These are phyloP conservation scores for Ectemnius cavifrons DNA, from an alignment of 2,888 invertebrate species.

Conservation along the genomic window DNA sequence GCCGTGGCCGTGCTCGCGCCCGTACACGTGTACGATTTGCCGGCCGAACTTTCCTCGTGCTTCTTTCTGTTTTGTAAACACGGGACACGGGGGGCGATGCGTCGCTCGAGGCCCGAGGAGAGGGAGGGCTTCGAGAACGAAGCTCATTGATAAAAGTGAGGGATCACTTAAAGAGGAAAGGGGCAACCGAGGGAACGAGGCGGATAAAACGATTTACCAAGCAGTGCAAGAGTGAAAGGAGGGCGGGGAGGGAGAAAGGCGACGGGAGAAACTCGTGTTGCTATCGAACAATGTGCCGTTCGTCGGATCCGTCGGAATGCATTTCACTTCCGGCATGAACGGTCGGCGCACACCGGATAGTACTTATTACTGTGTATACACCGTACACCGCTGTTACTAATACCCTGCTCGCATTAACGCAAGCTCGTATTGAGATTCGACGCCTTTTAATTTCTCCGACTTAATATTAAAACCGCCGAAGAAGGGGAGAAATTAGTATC, in stretches of 20 bases:
- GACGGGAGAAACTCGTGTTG: slow-evolving; percentile 33
- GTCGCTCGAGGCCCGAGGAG: slow-evolving; percentile 8
- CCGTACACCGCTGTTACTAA: neutral
- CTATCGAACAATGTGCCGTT: slow-evolving; percentile 64
- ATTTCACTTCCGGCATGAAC: slow-evolving; percentile 64
- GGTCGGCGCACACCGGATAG: slow-evolving; percentile 28
- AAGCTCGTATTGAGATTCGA: too few species aligned
- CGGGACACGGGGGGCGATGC: slow-evolving; percentile 13
- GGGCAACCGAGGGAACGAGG: neutral
- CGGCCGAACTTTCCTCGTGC: slow-evolving; percentile 16
- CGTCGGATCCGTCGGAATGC: slow-evolving; percentile 62
- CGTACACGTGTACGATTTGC: too few species aligned
- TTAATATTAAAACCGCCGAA: too few species aligned
- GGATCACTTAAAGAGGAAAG: slow-evolving; percentile 1
- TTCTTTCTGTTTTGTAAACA: slow-evolving; percentile 56
- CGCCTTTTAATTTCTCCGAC: too few species aligned
- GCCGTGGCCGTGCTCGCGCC: too few species aligned
- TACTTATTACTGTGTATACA: slow-evolving; percentile 33
- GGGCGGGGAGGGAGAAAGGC: slow-evolving; percentile 30
- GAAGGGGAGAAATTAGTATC: too few species aligned
- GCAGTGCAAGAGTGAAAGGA: slow-evolving; percentile 2
- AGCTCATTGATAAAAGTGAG: neutral
- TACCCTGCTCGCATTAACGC: neutral
- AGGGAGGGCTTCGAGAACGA: too few species aligned
- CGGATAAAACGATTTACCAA: slow-evolving; percentile 3